Percentiles rank a stretch among this genome's conserved stretches.
phyloP scores from a whole-genome alignment of 1,140 invertebrate species.

The Megalopta genalis region DNA sequence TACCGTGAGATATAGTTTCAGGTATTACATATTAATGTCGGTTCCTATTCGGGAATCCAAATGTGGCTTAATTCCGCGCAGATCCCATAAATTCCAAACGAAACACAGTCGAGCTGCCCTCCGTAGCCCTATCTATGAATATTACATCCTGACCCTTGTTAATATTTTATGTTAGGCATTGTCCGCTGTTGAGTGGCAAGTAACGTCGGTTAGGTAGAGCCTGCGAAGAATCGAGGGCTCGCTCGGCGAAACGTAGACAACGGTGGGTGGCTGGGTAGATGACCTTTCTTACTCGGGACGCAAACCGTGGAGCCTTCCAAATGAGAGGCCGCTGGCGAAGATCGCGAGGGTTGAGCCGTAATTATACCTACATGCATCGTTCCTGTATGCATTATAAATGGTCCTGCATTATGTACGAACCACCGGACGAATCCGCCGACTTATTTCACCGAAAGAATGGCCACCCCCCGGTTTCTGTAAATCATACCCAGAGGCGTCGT shows the following conservation, averaged over 20 bases:
- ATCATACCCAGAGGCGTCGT: slow-evolving; percentile 29
- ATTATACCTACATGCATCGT: slow-evolving; percentile 59
- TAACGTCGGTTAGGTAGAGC: slow-evolving; percentile 4
- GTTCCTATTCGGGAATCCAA: background rate
- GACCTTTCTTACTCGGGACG: slow-evolving; percentile 10
- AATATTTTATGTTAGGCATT: slow-evolving; percentile 60
- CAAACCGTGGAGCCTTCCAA: slow-evolving; percentile 13
- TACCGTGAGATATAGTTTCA: background rate
- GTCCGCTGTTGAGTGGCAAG: slow-evolving; percentile 55
- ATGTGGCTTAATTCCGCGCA: background rate
- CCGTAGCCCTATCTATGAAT: slow-evolving; percentile 42
- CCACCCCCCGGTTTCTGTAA: slow-evolving; percentile 31
- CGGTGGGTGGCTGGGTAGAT: slow-evolving; percentile 18
- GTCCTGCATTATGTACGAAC: slow-evolving; percentile 55
- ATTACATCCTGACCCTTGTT: slow-evolving; percentile 55
- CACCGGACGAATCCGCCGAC: slow-evolving; percentile 45
- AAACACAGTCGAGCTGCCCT: background rate
- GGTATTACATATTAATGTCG: background rate
- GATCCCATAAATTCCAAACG: background rate
- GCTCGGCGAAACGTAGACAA: slow-evolving; percentile 21
- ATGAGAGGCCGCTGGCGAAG: slow-evolving; percentile 5
- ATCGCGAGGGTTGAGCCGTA: slow-evolving; percentile 23
- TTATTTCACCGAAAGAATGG: slow-evolving; percentile 53
- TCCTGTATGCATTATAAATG: slow-evolving; percentile 54
- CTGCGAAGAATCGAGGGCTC: slow-evolving; percentile 6